Conservation (phyloP, 2,113 vertebrate species). For the Benitochromis conjunctus region DNA sequence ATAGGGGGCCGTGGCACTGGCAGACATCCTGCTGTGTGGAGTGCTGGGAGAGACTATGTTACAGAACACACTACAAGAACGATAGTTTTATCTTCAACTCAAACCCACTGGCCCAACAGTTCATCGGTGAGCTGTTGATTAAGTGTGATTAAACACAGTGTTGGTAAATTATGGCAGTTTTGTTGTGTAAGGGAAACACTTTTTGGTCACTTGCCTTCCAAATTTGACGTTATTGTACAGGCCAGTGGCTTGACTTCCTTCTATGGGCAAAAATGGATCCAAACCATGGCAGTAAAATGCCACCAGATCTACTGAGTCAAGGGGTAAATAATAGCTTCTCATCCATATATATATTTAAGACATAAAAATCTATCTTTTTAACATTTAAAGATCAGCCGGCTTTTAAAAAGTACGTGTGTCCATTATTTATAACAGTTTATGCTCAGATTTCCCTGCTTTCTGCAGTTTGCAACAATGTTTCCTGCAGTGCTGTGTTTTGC, state of each 20-base stretch:
- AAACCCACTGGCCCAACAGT: slow-evolving; percentile 9
- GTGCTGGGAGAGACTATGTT: not conserved
- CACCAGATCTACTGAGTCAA: not conserved
- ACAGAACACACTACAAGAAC: not conserved
- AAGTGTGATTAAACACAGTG: not conserved
- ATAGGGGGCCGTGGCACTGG: not conserved
- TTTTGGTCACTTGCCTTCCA: not conserved
- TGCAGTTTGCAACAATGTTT: not conserved
- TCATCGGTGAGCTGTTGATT: not conserved
- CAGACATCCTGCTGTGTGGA: slow-evolving; percentile 12
- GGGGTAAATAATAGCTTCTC: not conserved
- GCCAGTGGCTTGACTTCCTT: not conserved
- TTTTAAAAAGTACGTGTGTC: not conserved
- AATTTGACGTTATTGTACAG: not conserved
- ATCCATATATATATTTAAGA: not conserved
- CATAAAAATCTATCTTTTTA: not conserved
- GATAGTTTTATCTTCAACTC: slow-evolving; percentile 19
- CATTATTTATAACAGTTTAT: not conserved
- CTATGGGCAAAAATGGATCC: not conserved
- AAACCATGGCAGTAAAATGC: not conserved
- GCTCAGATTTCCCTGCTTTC: not conserved
- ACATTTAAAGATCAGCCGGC: not conserved
- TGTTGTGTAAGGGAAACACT: not conserved
- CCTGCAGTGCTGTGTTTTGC: not conserved
- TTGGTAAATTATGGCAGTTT: not conserved